Evolutionary conservation across 2,888 invertebrate genomes (phyloP).

Genomic region (Tinea semifulvella): DNA sequence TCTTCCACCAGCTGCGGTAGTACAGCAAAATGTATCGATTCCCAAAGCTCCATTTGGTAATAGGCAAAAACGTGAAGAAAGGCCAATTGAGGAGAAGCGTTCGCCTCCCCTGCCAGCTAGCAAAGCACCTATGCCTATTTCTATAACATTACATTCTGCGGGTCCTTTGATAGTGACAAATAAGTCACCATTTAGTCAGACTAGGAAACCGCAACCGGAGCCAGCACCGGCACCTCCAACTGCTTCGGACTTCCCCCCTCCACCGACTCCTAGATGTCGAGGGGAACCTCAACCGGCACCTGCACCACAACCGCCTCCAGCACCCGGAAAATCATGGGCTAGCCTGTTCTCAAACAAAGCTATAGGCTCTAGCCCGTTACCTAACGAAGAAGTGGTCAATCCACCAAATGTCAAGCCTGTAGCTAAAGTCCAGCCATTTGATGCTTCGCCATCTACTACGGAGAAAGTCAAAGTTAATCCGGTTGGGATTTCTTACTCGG

Average conservation of each 20-base stretch:
- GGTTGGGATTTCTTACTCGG: conserved; percentile 34
- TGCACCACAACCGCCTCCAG: conserved; percentile 37
- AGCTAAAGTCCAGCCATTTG: conserved; percentile 70
- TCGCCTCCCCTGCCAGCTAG: conserved; percentile 51
- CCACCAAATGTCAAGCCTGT: conserved; percentile 61
- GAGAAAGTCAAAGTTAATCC: conserved; percentile 28
- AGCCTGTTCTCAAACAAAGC: conserved; percentile 67
- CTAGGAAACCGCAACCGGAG: conserved; percentile 42
- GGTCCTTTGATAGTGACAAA: conserved; percentile 59
- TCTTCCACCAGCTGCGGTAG: conserved; percentile 51
- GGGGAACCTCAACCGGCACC: conserved; percentile 43
- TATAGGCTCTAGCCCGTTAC: conserved; percentile 23
- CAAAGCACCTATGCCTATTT: conserved; percentile 57
- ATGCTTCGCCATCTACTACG: conserved; percentile 44
- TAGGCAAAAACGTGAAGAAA: conserved; percentile 53
- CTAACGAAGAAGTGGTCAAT: conserved; percentile 40
- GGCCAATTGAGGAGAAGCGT: conserved; percentile 31
- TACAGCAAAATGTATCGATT: conserved; percentile 50
- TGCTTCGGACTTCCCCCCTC: conserved; percentile 61
- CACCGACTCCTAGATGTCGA: conserved; percentile 52
- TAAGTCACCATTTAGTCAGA: conserved; percentile 56
- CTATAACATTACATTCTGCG: conserved; percentile 54
- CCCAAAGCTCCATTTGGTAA: conserved; percentile 57
- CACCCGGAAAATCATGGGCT: conserved; percentile 71
- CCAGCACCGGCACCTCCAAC: conserved; percentile 45